phyloP scores from a whole-genome alignment of 2,888 invertebrate genomes.

The Hydropsyche betteni region DNA sequence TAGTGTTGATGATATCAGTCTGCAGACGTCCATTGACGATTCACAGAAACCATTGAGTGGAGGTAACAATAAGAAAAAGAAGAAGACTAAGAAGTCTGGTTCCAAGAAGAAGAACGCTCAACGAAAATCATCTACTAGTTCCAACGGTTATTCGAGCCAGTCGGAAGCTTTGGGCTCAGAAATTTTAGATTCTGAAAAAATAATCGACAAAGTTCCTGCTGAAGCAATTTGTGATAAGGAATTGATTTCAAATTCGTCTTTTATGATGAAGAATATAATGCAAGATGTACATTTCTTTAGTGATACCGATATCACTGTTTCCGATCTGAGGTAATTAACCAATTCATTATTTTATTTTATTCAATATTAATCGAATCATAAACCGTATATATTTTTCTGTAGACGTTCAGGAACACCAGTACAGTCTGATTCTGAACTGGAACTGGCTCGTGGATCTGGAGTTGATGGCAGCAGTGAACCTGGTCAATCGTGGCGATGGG shows the following conservation, averaged over 20 bases:
- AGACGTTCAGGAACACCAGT: slow-evolving; percentile 73
- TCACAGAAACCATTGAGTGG: slow-evolving; percentile 55
- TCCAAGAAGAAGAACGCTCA: slow-evolving; percentile 82
- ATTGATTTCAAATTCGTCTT: slow-evolving; percentile 51
- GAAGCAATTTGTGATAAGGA: slow-evolving; percentile 38
- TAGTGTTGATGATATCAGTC: slow-evolving; percentile 51
- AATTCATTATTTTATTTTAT: neutral
- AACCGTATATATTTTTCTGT: neutral
- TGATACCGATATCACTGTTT: slow-evolving; percentile 86
- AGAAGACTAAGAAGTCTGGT: slow-evolving; percentile 79
- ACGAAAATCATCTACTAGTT: slow-evolving; percentile 71
- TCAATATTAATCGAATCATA: slow-evolving; percentile 22
- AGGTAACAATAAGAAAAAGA: slow-evolving; percentile 74
- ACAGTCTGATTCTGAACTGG: slow-evolving; percentile 95
- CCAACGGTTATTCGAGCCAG: slow-evolving; percentile 61
- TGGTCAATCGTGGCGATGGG: slow-evolving; percentile 88
- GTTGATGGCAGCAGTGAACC: slow-evolving; percentile 55
- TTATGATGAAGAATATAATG: slow-evolving; percentile 56
- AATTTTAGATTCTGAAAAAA: slow-evolving; percentile 54
- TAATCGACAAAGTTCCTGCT: slow-evolving; percentile 53
- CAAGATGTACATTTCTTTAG: slow-evolving; percentile 90
- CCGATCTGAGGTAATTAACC: slow-evolving; percentile 64
- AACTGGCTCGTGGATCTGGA: slow-evolving; percentile 67
- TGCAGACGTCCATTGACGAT: slow-evolving; percentile 53
- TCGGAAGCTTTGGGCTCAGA: slow-evolving; percentile 66